Evolutionary conservation across 2,797 vertebrate species (phyloP), one percentile per base, ranked within the genome.

Genomic region (Sebastes matsubarae): DNA sequence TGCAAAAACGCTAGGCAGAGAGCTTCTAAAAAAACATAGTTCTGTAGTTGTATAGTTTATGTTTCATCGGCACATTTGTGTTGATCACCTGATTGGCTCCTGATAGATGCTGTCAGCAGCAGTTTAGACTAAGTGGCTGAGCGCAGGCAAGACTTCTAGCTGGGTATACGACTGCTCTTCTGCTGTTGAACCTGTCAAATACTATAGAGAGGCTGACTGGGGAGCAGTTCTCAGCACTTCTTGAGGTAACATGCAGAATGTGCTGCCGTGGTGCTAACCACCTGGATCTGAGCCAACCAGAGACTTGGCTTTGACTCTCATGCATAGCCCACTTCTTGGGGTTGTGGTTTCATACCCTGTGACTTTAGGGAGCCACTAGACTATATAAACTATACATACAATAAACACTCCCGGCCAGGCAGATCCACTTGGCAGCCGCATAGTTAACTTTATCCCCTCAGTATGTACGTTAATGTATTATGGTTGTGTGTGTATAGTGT

Each of bases 191-290:
- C 86, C 84, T 92, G 87, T 89, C 87, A 86, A 38, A 89, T 64
- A 38, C 83, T 77, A 68, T 74, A 66, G 81, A 84, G 77, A 72
- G 83, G 80, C 74, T 34, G 85, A 92, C 68, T 77, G 82, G 87
- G 87, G 89, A 92, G 88, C 77, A 24, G 79, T 70, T 92, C 84
- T 88, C 73, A 87, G 89, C 84, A 84, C 30, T 75, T 83, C 73
- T 88, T 69, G 86, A 89, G 92, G 88, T 81, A 85, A 93, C 83
- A 79, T 92, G 90, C 88, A 92, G 91, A 93, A 92, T 91, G 90
- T 92, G 90, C 88, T 89, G 84, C 84, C 32, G 67, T 75, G 77
- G 85, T 87, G 89, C 84, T 87, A 94, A 95, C 91, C 89, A 75
- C 89, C 84, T 94, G 95, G 93, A 89, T 14, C 75, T 8, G 13